Evolutionary conservation across 2,888 invertebrate genomes (phyloP).

Genomic region (Sabatieria punctata): DNA sequence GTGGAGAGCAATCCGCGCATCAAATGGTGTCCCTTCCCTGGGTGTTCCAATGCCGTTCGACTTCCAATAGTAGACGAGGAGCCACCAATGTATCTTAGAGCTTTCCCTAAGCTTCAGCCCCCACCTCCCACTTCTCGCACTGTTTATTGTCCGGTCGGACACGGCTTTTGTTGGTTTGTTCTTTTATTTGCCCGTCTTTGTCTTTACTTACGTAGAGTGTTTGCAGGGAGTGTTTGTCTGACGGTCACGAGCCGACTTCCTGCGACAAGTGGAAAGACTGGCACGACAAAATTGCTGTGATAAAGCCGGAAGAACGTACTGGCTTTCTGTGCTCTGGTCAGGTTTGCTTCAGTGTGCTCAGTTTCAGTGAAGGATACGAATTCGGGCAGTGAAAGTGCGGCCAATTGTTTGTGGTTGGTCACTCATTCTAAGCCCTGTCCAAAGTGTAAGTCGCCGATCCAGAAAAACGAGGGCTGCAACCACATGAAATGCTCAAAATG

Average conservation of each 20-base stretch:
- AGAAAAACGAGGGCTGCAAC: constrained; percentile 54
- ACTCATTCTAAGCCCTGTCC: constrained; percentile 54
- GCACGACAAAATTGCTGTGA: constrained; percentile 45
- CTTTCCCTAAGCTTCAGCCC: constrained; percentile 15
- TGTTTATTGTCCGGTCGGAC: constrained; percentile 52
- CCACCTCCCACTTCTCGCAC: constrained; percentile 42
- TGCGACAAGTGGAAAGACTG: constrained; percentile 49
- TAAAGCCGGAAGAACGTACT: constrained; percentile 46
- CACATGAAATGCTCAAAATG: constrained; percentile 57
- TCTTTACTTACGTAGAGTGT: background rate
- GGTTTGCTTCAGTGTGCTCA: too few relatives aligned
- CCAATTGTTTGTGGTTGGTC: constrained; percentile 50
- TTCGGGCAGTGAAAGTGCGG: constrained; percentile 41
- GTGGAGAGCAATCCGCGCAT: constrained; percentile 51
- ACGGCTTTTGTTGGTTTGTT: constrained; percentile 49
- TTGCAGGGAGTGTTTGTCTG: constrained; percentile 42
- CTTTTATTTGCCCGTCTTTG: constrained; percentile 1
- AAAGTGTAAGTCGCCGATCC: constrained; percentile 51
- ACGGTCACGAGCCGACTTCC: constrained; percentile 50
- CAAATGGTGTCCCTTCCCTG: constrained; percentile 52
- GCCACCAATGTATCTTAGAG: constrained; percentile 10
- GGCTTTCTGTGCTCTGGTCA: background rate
- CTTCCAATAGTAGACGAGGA: constrained; percentile 39
- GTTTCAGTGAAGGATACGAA: constrained; percentile 11
- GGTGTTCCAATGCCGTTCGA: constrained; percentile 48